Evolutionary conservation across 2,888 invertebrate species (phyloP).

Genomic region (Cryptophagus acutangulus): DNA sequence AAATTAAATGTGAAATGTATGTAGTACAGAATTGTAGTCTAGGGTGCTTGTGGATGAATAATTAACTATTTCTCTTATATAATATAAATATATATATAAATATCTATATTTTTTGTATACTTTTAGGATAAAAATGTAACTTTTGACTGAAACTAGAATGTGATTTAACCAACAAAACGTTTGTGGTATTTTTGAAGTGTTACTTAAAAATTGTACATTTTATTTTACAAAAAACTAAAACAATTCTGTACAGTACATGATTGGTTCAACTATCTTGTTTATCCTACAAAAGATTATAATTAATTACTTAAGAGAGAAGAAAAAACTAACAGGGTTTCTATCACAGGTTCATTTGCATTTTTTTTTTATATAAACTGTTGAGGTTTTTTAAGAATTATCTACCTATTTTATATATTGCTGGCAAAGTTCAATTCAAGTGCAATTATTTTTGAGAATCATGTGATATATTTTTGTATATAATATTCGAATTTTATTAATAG

Average conservation of each 20-base stretch:
- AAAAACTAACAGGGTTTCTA: constrained; percentile 38
- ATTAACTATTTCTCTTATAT: no score
- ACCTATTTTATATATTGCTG: constrained; percentile 11
- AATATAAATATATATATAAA: constrained; percentile 14
- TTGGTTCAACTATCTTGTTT: no score
- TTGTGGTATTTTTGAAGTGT: constrained; percentile 1
- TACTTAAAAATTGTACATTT: constrained; percentile 17
- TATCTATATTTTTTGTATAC: constrained; percentile 14
- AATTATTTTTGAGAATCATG: constrained; percentile 24
- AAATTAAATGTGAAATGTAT: no score
- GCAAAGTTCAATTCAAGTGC: constrained; percentile 27
- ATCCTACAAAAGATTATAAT: not conserved
- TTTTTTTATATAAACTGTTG: constrained; percentile 3
- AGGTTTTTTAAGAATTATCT: constrained; percentile 33
- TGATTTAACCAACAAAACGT: constrained; percentile 21
- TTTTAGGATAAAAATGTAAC: constrained; percentile 17
- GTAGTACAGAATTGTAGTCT: no score
- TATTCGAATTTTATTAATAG: not conserved
- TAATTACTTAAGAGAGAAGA: not conserved
- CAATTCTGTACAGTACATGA: constrained; percentile 37
- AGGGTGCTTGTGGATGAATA: no score
- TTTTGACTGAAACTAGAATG: constrained; percentile 32
- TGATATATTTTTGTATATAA: constrained; percentile 22
- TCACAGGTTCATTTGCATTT: constrained; percentile 28
- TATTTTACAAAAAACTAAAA: constrained; percentile 23